phyloP scores from a whole-genome alignment of 1,140 invertebrate genomes.

The Condylostylus longicornis region DNA sequence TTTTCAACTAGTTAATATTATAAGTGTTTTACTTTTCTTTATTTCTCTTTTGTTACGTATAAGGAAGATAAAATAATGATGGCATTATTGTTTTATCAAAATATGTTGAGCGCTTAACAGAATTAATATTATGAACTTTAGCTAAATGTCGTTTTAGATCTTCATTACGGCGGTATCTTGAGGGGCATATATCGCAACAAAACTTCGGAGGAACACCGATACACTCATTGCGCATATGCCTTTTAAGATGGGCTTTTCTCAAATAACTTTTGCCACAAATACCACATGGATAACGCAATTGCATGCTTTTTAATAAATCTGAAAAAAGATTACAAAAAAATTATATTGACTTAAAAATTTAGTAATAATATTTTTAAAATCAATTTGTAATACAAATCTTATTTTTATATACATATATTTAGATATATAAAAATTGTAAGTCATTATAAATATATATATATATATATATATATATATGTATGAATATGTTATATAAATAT shows the following conservation, averaged over 20 bases:
- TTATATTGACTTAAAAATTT: neutral
- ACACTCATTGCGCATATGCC: conserved; percentile 45
- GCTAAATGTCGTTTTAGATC: conserved; percentile 36
- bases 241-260: conserved; percentile 41
- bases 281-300: conserved; percentile 33
- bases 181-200: conserved; percentile 39
- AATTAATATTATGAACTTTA: conserved; percentile 9
- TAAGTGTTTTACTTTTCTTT: neutral
- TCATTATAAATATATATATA: too few species aligned
- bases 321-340: neutral
- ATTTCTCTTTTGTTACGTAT: neutral
- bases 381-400: too few species aligned
- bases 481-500: too few species aligned
- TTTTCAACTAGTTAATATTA: too few species aligned
- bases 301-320: neutral
- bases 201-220: conserved; percentile 43
- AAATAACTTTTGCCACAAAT: conserved; percentile 43
- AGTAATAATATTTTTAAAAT: conserved; percentile 27
- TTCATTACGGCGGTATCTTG: conserved; percentile 36
- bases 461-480: too few species aligned
- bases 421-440: too few species aligned
- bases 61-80: neutral
- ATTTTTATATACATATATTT: too few species aligned
- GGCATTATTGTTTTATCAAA: neutral
- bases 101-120: neutral